Evolutionary conservation across 1,140 invertebrate species (phyloP), one percentile per base, ranked within the genome.

Genomic region (Drosophila triauraria): DNA sequence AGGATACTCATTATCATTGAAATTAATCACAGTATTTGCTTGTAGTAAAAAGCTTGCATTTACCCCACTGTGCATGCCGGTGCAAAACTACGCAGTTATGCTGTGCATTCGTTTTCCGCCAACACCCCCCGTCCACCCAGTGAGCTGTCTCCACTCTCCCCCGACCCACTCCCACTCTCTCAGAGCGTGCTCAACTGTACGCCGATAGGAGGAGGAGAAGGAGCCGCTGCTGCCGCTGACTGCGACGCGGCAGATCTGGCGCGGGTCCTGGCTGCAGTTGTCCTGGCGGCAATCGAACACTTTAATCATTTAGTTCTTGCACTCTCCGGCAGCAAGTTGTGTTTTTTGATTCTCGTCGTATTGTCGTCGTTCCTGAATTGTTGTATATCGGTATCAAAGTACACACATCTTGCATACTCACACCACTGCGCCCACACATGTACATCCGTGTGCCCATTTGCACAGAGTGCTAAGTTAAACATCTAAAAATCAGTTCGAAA

Each of bases 231-330:
- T 38, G 59, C 23, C 48, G 62, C 46, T 51, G 20, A 47, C 70
- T 70, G 71, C 71, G 64, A 12, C 42, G 63, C 43, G 30, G 64
- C 72, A 54, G 58, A 70, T 69, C 68, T 51, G 64, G 40, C 53
- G 65, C 64, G 54, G 50, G 81, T 88, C 85, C 85, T 90, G 81
- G 78, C 82, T 91, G 87, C 87, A 90, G 85, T 82, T 91, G 78
- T 91, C 82, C 85, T 88, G 78, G 82, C 85, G 78, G 85, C 85
- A 85, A 71, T 87, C 82, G 81, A 82, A 75, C 74, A 79, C 80
- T 86, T 82, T 79, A 91, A 85, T 91, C 91, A 92, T 92, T 92
- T 92, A 92, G 91, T 92, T 92, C 91, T 92, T 92, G 91, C 91
- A 92, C 91, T 92, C 91, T 92, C 82, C 83, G 81, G 84, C 82